Conservation (phyloP, 2,888 invertebrate species). For the Macrosiphum euphorbiae region DNA sequence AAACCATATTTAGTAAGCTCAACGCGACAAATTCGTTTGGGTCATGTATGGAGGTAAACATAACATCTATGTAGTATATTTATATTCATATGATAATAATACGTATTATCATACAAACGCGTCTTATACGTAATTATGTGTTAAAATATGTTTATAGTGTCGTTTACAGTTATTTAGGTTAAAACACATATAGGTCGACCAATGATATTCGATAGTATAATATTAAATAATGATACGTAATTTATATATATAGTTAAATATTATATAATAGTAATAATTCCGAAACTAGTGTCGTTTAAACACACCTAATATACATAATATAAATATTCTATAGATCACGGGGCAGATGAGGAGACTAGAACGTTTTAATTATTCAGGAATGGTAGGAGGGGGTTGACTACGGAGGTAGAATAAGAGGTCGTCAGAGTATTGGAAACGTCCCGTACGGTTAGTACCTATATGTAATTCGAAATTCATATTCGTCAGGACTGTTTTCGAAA, state of each 20-base stretch:
- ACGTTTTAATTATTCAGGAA: not conserved
- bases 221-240: slow-evolving; percentile 10
- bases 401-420: not conserved
- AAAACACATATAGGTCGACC: not conserved
- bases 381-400: not conserved
- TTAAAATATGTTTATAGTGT: not conserved
- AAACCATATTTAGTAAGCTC: slow-evolving; percentile 28
- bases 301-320: not conserved
- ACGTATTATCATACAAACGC: not conserved
- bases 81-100: not conserved
- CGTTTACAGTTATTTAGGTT: not conserved
- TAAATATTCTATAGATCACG: not conserved
- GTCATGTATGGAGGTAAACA: not conserved
- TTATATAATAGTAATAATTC: not conserved
- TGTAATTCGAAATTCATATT: not conserved
- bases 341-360: not conserved
- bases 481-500: not conserved
- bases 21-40: slow-evolving; percentile 2
- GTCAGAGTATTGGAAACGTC: not conserved
- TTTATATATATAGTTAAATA: not conserved
- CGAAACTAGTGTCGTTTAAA: not conserved
- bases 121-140: not conserved
- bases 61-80: not conserved
- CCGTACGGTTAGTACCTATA: not conserved
- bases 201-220: not conserved